These are phyloP conservation scores for Halictus rubicundus DNA, from an alignment of 1,140 invertebrate species.

Conservation along the genomic window DNA sequence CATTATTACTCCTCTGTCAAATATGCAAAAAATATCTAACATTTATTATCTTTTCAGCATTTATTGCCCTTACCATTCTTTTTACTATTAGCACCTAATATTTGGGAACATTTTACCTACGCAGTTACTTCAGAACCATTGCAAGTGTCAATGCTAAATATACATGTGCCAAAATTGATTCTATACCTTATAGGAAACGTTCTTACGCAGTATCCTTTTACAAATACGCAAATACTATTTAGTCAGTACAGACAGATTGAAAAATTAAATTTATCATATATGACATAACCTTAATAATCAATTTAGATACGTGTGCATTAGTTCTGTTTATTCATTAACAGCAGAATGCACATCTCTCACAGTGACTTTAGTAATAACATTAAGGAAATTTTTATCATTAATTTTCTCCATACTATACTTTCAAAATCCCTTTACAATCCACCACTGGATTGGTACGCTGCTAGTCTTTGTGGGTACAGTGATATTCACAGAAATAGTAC, in stretches of 20 bases:
- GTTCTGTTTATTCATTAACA: slow-evolving; percentile 95
- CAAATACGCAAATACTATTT: not conserved
- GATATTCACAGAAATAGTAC: slow-evolving; percentile 91
- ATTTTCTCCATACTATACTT: slow-evolving; percentile 98
- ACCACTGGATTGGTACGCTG: slow-evolving; percentile 95
- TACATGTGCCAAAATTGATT: slow-evolving; percentile 87
- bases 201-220: slow-evolving; percentile 91
- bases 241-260: not conserved
- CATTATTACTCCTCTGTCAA: not conserved
- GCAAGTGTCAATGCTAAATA: slow-evolving; percentile 77
- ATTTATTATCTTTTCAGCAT: slow-evolving; percentile 83
- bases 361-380: slow-evolving; percentile 96
- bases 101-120: slow-evolving; percentile 86
- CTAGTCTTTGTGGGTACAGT: slow-evolving; percentile 96
- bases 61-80: slow-evolving; percentile 94
- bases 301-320: slow-evolving; percentile 92
- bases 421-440: slow-evolving; percentile 94
- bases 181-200: slow-evolving; percentile 92
- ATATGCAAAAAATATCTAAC: slow-evolving; percentile 5
- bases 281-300: slow-evolving; percentile 61
- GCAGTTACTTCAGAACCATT: slow-evolving; percentile 82
- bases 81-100: slow-evolving; percentile 87
- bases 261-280: slow-evolving; percentile 7
- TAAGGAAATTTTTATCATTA: slow-evolving; percentile 97
- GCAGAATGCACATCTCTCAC: slow-evolving; percentile 96